Percentiles rank a stretch among this genome's conserved stretches.
Evolutionary conservation across 2,113 vertebrate species (phyloP).

Genomic region (Gila orcuttii): DNA sequence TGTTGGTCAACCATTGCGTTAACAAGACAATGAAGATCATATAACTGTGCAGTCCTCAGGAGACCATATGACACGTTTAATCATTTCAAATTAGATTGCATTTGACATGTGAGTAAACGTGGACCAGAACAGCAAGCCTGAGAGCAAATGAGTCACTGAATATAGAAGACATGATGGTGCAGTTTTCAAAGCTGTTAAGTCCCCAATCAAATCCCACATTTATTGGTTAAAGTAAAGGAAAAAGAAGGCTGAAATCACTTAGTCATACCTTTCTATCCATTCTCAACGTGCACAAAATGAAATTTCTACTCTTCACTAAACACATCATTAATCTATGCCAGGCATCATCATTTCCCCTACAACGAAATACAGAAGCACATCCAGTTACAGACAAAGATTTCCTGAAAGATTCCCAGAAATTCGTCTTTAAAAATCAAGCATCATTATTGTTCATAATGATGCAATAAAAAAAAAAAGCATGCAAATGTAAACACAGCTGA

Average conservation of each 20-base stretch:
- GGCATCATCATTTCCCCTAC: neutral
- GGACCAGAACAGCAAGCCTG: neutral
- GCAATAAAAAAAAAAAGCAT: neutral
- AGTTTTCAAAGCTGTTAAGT: constrained; percentile 8
- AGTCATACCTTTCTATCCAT: neutral
- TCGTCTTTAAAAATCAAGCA: neutral
- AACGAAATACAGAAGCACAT: neutral
- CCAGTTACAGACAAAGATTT: neutral
- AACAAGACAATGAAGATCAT: constrained; percentile 22
- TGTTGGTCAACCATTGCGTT: neutral
- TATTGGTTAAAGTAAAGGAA: neutral
- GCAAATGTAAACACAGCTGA: constrained; percentile 27
- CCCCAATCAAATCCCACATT: neutral
- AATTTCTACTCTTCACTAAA: constrained; percentile 25
- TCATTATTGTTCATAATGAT: neutral
- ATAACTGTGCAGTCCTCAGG: neutral
- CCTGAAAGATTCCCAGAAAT: neutral
- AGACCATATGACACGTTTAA: constrained; percentile 29
- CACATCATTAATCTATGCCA: constrained; percentile 36
- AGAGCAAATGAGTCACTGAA: neutral
- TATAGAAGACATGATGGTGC: constrained; percentile 21
- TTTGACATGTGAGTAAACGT: constrained; percentile 16
- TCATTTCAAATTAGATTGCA: constrained; percentile 21
- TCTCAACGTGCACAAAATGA: neutral
- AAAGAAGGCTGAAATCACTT: constrained; percentile 3